Conservation (phyloP, 1,140 invertebrate species). For the Bombus sibiricus region DNA sequence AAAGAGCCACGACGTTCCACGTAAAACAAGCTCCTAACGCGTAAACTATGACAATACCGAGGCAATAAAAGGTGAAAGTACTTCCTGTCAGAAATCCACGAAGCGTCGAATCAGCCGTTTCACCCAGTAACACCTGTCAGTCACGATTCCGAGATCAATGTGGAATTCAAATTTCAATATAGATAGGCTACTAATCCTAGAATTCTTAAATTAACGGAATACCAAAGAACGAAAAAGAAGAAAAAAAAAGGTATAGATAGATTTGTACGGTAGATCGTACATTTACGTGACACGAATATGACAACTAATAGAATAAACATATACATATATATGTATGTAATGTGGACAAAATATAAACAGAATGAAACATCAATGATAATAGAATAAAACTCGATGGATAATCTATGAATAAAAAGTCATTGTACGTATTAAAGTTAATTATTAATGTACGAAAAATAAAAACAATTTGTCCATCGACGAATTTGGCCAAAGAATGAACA, state of each 20-base stretch:
- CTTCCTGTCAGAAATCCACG: conserved; percentile 86
- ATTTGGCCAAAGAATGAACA: too few species aligned
- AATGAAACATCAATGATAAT: not conserved
- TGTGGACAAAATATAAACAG: too few species aligned
- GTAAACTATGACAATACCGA: conserved; percentile 89
- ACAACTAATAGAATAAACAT: too few species aligned
- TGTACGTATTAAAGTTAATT: not conserved
- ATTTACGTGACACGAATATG: too few species aligned
- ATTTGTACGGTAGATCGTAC: too few species aligned
- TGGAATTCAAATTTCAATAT: not conserved
- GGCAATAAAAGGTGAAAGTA: conserved; percentile 87
- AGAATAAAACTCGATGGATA: not conserved
- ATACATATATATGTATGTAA: too few species aligned
- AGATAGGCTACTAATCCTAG: not conserved
- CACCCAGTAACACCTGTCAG: conserved; percentile 87
- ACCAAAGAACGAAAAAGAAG: not conserved
- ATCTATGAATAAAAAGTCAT: not conserved
- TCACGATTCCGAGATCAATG: not conserved
- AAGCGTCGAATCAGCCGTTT: conserved; percentile 87
- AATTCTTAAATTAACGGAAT: not conserved
- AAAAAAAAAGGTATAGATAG: too few species aligned
- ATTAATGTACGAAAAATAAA: not conserved
- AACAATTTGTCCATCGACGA: too few species aligned
- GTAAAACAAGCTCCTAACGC: conserved; percentile 85
- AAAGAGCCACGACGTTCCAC: conserved; percentile 86